Base-by-base conservation (phyloP, 2,888 invertebrate species). In the Tenthredo distinguenda region DNA sequence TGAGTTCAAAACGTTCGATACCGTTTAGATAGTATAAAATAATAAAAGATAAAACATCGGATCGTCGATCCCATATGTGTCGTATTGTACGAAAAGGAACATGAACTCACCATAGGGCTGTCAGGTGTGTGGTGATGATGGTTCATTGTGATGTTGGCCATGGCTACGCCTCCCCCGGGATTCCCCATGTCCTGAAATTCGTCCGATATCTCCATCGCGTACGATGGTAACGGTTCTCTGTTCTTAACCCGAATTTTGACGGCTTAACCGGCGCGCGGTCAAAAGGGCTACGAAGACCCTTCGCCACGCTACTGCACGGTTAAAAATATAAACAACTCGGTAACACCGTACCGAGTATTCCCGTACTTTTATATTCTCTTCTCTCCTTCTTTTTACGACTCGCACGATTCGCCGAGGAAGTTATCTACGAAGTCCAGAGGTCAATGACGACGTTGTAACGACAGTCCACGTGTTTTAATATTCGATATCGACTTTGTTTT, bases 171-270 rank as follows among this genome's bases (percentile, higher is more conserved):
- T 86, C 91, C 92, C 6, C 91, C 91, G n/a, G 92, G 89, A 86
- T 91, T 93, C 43, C 91, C 92, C 86, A 92, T 90, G 87, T 93
- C 93, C 89, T 92, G 93, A 86, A 92, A 92, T 85, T 93, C 93
- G 90, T 93, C 93, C 90, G 91, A 88, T 94, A 95, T 95, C 92
- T 96, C 97, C 97, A 97, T 97, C 94, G 96, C 96, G 95, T 97
- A 97, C 95, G 97, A 96, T 95, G 97, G 97, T 94, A 97, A 96
- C 94, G 97, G 97, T 93, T 97, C 97, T 95, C 96, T 96, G 94
- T 97, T 97, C 96, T 97, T 97, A 94, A 97, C 96, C 95, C 97
- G 96, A 97, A 97, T 97, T 96, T 97, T 97, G 97, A 94, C 95
- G 92, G 93, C 90, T 93, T 83, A 83, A 83, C 83, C 83, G 83